Evolutionary conservation across 2,888 invertebrate genomes (phyloP), one percentile per base, ranked within the genome.

Genomic region (Cylindroiulus punctatus): DNA sequence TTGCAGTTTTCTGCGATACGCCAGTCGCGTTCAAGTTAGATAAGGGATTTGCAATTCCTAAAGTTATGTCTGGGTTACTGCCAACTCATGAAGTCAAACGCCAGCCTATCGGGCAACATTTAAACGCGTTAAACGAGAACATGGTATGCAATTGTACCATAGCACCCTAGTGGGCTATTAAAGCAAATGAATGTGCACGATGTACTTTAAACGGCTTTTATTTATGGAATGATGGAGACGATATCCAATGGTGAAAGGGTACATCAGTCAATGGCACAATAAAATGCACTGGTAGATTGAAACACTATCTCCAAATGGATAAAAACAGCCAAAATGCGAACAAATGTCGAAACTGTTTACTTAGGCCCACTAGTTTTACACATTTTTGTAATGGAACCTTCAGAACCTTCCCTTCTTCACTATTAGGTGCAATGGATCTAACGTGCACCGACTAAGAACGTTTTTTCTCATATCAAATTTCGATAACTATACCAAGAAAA

Each of bases 121-220:
- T 57, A 8, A 57, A 57, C 57, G n/a, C 57, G 57, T 57, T 57
- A 57, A 57, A 57, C 57, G 57, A 22, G 1, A 44, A 22, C 57
- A 22, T 22, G 8, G 57, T 10, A 57, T 57, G 22, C 57, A n/a
- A 57, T 3, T 57, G 57, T 22, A 57, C 57, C 10, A 22, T 22
- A 7, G 57, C n/a, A 10, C 57, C 57, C 57, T 57, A 57, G 57
- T 57, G 57, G 57, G 57, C 57, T 57, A 57, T 57, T 57, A 57
- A 7, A 57, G 22, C 19, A 57, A 44, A 57, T 57, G 57, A 57
- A 57, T 57, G 57, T 57, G 57, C 57, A 4, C 57, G 22, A 57
- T 57, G 22, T 57, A 22, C 57, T 57, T 22, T 57, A 57, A 57
- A 22, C 57, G 57, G 57, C 57, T 57, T 22, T 57, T 22, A 57